Evolutionary conservation across 1,140 invertebrate genomes (phyloP).

Genomic region (Saccostrea glomerata): DNA sequence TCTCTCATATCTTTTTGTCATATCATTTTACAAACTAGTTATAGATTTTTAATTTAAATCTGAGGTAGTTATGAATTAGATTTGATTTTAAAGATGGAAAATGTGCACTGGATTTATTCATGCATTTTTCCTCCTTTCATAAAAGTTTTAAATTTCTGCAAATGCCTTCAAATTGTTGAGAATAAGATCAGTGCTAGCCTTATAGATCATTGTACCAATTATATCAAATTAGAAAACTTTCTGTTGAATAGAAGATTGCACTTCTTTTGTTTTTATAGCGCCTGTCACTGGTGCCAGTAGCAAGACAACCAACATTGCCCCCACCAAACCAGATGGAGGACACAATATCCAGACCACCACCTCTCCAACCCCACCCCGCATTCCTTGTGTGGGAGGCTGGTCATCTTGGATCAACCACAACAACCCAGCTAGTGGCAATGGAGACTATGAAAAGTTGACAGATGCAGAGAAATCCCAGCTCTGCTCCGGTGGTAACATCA

Average conservation of each 20-base stretch:
- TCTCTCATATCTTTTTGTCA: too few relatives aligned
- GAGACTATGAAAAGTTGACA: constrained; percentile 66
- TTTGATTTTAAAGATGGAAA: too few relatives aligned
- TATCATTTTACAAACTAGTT: too few relatives aligned
- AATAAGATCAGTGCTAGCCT: constrained; percentile 50
- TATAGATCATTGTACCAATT: constrained; percentile 52
- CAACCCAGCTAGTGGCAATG: constrained; percentile 58
- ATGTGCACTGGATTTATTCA: too few relatives aligned
- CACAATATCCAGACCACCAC: background rate
- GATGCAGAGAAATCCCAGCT: constrained; percentile 59
- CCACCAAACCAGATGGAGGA: constrained; percentile 22
- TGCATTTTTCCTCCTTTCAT: too few relatives aligned
- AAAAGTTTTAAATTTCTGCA: too few relatives aligned
- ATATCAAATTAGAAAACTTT: constrained; percentile 59
- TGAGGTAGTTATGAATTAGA: too few relatives aligned
- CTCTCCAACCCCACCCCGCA: constrained; percentile 45
- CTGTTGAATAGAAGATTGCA: constrained; percentile 40
- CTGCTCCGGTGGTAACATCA: constrained; percentile 65
- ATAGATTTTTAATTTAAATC: too few relatives aligned
- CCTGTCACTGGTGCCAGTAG: constrained; percentile 26
- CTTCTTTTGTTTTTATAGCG: background rate
- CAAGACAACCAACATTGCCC: background rate
- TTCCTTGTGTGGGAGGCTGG: constrained; percentile 51
- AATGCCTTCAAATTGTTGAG: background rate
- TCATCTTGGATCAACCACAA: constrained; percentile 58